Evolutionary conservation across 2,113 vertebrate species (phyloP).

Genomic region (Hucho hucho): DNA sequence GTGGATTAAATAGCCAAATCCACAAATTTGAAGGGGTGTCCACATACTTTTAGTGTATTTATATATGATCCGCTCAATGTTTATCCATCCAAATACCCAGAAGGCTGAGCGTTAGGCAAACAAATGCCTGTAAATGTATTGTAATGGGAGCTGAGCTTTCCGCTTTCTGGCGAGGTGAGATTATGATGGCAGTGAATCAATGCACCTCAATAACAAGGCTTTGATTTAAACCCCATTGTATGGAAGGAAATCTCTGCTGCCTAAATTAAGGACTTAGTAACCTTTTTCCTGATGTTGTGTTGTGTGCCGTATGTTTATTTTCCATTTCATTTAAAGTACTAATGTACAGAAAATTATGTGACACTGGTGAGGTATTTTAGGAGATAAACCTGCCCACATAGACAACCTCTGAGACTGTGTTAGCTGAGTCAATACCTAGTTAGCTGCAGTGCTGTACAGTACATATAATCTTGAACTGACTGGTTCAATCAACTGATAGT

Average conservation of each 20-base stretch:
- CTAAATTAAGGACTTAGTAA: slow-evolving; percentile 12
- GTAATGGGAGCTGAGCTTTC: slow-evolving; percentile 6
- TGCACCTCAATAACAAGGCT: slow-evolving; percentile 17
- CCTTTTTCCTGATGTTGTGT: neutral
- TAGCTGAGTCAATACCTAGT: neutral
- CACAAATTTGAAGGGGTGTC: neutral
- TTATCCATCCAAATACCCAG: neutral
- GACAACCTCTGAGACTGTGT: neutral
- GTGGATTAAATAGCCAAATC: too few relatives aligned
- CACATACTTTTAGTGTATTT: neutral
- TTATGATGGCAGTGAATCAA: slow-evolving; percentile 26
- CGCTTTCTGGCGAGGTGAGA: slow-evolving; percentile 3
- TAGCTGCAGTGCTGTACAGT: too few relatives aligned
- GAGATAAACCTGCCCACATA: neutral
- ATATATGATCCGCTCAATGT: neutral
- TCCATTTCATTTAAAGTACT: neutral
- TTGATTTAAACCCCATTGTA: slow-evolving; percentile 14
- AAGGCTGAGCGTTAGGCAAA: slow-evolving; percentile 6
- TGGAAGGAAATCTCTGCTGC: neutral
- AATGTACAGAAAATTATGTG: neutral
- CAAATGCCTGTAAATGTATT: neutral
- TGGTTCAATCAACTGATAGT: neutral
- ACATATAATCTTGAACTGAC: neutral
- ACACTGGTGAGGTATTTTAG: neutral
- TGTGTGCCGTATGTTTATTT: neutral